Evolutionary conservation across 2,888 invertebrate genomes (phyloP), one percentile per base, ranked within the genome.

Genomic region (Tricholauxania praeusta): DNA sequence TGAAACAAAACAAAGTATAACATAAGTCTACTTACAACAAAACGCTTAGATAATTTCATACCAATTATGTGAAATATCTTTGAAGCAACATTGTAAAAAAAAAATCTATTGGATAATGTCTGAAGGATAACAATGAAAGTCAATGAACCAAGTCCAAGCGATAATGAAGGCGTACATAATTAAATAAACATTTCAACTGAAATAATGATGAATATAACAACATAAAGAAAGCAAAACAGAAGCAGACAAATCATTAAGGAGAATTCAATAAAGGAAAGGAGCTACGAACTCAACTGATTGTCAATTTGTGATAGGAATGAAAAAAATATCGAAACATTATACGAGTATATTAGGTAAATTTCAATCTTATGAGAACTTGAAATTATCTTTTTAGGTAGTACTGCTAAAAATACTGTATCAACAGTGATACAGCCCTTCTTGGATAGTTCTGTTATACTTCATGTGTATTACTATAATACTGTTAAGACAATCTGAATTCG

Each of bases 191-290:
- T 49, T 19, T 47, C n/a, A 39, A 63, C n/a, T 63, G 14, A 47
- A 32, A 64, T 12, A 64, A 17, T 8, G 12, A 60, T 32, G 22
- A n/a, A 69, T 19, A 60, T 14, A 49, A 52, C 48, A 51, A 8
- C 22, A 55, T 55, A 59, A 69, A 57, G 51, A 67, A 67, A 53
- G 1, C 52, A 49, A 48, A 69, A 48, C 17, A 66, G 14, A 60
- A 17, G 53, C 7, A 53, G 12, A 51, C 17, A 66, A 48, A 57
- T 49, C 60, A 17, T 39, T 55, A 76, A 62, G 64, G 4, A 28
- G 28, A 28, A 28, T 28, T 28, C 28, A 28, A 28, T 28, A 28
- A 28, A 28, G 28, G 22, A 72, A 73, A 74, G 72, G 75, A 75
- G 73, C 72, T 74, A 39, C 39, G 39, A 39, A 39, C 39, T 39